Evolutionary conservation across 2,113 vertebrate genomes (phyloP).

Genomic region (Myotis yumanensis): DNA sequence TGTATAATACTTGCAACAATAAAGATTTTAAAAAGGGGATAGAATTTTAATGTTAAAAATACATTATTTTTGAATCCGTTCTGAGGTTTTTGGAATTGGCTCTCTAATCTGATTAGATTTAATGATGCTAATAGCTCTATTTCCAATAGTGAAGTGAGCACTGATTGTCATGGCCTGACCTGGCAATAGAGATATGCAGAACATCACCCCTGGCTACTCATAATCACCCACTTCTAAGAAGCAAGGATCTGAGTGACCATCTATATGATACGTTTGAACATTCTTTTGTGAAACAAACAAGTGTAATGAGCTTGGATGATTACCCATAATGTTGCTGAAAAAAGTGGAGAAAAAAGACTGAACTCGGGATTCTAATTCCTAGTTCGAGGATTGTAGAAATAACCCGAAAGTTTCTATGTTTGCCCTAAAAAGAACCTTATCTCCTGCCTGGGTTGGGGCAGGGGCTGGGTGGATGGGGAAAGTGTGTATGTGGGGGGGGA

Average conservation of each 20-base stretch:
- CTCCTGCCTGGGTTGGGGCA: background rate
- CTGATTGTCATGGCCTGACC: background rate
- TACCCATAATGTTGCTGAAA: background rate
- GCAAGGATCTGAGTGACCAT: background rate
- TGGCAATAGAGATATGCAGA: background rate
- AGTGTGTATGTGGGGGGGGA: no score
- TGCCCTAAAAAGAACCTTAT: background rate
- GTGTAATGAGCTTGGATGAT: background rate
- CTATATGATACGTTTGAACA: background rate
- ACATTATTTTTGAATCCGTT: background rate
- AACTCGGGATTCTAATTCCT: background rate
- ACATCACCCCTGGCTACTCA: no score
- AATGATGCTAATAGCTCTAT: background rate
- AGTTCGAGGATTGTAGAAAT: background rate
- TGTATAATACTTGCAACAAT: no score
- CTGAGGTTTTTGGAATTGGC: background rate
- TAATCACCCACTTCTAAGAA: background rate
- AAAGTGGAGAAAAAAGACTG: background rate
- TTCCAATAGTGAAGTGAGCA: background rate
- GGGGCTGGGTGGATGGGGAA: no score
- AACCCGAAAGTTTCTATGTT: background rate
- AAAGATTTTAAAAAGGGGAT: background rate
- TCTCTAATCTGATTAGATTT: background rate
- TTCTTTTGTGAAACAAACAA: background rate
- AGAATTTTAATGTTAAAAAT: background rate